Evolutionary conservation across 2,797 vertebrate species (phyloP).

Genomic region (Tenualosa ilisha): DNA sequence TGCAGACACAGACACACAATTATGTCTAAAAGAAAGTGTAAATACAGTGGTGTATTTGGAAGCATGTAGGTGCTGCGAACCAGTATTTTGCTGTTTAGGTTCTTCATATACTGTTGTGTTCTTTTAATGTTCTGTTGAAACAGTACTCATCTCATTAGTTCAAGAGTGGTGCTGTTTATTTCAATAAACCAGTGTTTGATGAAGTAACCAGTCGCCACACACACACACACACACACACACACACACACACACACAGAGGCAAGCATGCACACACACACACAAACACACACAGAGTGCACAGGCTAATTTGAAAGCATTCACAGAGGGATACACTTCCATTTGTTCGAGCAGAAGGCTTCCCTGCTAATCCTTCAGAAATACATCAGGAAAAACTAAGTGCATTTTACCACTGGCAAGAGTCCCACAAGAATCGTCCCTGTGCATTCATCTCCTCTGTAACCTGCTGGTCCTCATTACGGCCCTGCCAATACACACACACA

Average conservation of each 20-base stretch:
- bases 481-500: conserved; percentile 5
- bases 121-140: not conserved
- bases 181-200: conserved; percentile 33
- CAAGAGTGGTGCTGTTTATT: conserved; percentile 9
- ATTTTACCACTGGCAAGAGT: conserved; percentile 21
- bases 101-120: not conserved
- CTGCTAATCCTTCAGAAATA: conserved; percentile 68
- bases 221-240: conserved; percentile 35
- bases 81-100: conserved; percentile 3
- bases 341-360: conserved; percentile 72
- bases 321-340: conserved; percentile 72
- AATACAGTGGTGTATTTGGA: not conserved
- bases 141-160: conserved; percentile 8
- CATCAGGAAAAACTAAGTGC: conserved; percentile 47
- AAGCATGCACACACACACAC: conserved; percentile 42
- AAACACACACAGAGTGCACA: conserved; percentile 27
- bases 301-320: conserved; percentile 54
- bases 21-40: not conserved
- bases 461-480: conserved; percentile 21
- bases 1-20: too few relatives aligned
- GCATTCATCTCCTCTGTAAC: not conserved
- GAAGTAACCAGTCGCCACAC: conserved; percentile 25
- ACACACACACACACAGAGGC: conserved; percentile 30
- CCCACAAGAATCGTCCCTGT: not conserved
- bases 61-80: not conserved